phyloP scores from a whole-genome alignment of 2,797 vertebrate genomes.

The Discoglossus pictus region DNA sequence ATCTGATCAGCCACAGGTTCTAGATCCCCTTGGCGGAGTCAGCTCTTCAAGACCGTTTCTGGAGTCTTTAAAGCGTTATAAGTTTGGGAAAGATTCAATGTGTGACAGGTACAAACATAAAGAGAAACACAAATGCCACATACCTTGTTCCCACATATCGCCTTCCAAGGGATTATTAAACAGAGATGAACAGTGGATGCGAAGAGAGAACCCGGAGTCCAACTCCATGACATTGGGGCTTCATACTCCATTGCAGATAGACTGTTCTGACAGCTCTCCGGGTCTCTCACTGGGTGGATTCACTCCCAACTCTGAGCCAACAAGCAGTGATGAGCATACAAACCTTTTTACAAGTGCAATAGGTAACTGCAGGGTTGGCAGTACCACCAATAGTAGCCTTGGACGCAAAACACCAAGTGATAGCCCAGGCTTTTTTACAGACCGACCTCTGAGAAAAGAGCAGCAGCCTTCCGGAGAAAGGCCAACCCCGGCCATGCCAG shows the following conservation, averaged over 20 bases:
- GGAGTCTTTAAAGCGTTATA: conserved; percentile 89
- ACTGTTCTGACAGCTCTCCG: conserved; percentile 66
- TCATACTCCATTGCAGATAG: conserved; percentile 73
- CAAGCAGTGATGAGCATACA: conserved; percentile 77
- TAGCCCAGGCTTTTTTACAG: conserved; percentile 70
- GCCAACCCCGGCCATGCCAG: conserved; percentile 72
- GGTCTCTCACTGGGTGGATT: conserved; percentile 72
- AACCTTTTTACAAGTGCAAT: conserved; percentile 91
- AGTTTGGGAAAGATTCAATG: conserved; percentile 83
- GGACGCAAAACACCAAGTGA: conserved; percentile 73
- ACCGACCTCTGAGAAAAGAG: conserved; percentile 79
- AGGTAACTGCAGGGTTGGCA: conserved; percentile 71
- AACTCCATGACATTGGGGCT: conserved; percentile 66
- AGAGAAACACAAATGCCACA: conserved; percentile 78
- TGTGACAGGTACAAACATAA: conserved; percentile 87
- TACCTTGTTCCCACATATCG: conserved; percentile 78
- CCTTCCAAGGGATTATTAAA: conserved; percentile 72
- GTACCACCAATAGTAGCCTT: conserved; percentile 62
- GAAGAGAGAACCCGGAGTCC: conserved; percentile 68
- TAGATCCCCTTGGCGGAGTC: conserved; percentile 62
- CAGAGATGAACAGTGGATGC: conserved; percentile 74
- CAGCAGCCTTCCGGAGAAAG: conserved; percentile 75
- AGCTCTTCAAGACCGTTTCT: conserved; percentile 73
- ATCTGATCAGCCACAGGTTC: conserved; percentile 68
- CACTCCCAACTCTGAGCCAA: conserved; percentile 68